Conservation (phyloP, 2,888 invertebrate species). For the Dorcus hopei region DNA sequence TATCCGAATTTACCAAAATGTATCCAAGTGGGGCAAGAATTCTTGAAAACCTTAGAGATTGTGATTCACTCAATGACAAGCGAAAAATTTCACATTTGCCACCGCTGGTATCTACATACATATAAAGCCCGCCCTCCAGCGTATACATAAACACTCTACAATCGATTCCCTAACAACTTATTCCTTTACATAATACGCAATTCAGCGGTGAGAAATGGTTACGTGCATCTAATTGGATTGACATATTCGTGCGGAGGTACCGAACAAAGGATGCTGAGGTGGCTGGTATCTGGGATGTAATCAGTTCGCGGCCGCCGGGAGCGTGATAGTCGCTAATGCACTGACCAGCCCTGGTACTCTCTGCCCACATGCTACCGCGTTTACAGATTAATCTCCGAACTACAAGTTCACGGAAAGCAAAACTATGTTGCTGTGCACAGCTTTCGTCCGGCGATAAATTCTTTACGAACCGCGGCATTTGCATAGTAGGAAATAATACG, state of each 20-base stretch:
- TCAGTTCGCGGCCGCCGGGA: slow-evolving; percentile 35
- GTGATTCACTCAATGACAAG: too few species aligned
- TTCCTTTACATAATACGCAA: neutral
- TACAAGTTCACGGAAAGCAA: neutral
- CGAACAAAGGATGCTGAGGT: slow-evolving; percentile 34
- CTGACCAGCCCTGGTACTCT: slow-evolving; percentile 30
- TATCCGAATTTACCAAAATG: too few species aligned
- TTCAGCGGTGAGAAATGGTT: slow-evolving; percentile 1
- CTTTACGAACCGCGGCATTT: neutral
- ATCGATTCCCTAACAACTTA: too few species aligned
- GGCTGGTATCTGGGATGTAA: slow-evolving; percentile 36
- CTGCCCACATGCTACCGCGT: slow-evolving; percentile 32
- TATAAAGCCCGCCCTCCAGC: too few species aligned
- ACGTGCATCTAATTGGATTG: slow-evolving; percentile 20
- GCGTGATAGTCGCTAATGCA: slow-evolving; percentile 38
- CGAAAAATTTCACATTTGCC: too few species aligned
- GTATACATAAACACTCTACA: too few species aligned
- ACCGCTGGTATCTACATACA: too few species aligned
- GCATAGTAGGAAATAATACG: neutral
- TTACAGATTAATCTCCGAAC: slow-evolving; percentile 14
- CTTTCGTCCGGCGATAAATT: too few species aligned
- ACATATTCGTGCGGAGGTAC: slow-evolving; percentile 21
- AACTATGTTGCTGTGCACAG: neutral
- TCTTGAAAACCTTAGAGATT: too few species aligned
- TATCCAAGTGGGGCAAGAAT: too few species aligned